Conservation (phyloP, 2,797 vertebrate species). For the Thalassophryne amazonica region DNA sequence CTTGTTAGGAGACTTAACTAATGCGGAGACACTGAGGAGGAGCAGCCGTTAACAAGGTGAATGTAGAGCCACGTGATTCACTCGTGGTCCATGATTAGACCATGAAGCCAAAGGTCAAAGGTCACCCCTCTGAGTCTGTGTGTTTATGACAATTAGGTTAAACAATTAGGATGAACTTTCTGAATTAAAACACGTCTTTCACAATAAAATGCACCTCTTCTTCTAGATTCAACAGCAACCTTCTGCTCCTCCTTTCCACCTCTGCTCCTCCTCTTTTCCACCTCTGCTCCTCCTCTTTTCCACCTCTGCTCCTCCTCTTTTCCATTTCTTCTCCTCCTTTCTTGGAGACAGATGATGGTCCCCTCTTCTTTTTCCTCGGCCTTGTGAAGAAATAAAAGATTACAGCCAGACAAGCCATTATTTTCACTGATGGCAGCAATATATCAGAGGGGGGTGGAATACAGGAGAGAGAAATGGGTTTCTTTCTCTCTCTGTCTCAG, state of each 20-base stretch:
- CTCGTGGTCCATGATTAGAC: no score
- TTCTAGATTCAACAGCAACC: background rate
- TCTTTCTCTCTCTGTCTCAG: background rate
- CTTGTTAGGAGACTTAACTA: conserved; percentile 39
- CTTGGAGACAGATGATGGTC: no score
- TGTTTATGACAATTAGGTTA: no score
- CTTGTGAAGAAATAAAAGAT: conserved; percentile 68
- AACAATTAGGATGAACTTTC: no score
- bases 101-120: no score
- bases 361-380: conserved; percentile 15
- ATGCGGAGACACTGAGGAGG: no score
- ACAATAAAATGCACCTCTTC: conserved; percentile 5
- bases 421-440: conserved; percentile 68
- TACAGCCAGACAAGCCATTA: conserved; percentile 66
- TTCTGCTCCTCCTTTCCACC: background rate
- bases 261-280: background rate
- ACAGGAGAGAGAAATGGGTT: conserved; percentile 9
- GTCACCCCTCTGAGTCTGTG: no score
- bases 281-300: background rate
- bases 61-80: no score
- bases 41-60: no score
- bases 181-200: no score
- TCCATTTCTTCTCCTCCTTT: background rate
- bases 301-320: background rate
- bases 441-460: conserved; percentile 47